Evolutionary conservation across 2,888 invertebrate genomes (phyloP), one percentile per base, ranked within the genome.

Genomic region (Metellina segmentata): DNA sequence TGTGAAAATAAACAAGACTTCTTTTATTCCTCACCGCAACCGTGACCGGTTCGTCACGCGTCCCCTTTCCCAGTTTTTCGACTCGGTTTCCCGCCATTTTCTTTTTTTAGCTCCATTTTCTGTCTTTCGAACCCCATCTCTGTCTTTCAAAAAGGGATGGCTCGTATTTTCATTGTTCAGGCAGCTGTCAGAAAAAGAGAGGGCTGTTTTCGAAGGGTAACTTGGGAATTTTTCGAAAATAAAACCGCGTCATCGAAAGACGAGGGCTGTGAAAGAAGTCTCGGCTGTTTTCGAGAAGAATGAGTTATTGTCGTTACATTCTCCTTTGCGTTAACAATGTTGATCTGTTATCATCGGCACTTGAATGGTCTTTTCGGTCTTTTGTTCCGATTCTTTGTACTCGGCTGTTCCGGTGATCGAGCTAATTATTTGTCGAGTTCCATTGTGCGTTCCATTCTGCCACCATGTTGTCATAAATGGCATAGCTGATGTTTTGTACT

Each of bases 21-120:
- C 61, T 51, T 69, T 86, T 86, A 86, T 86, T 86, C 61, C 72
- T 86, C 78, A 20, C 85, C 70, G 61, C 70, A 78, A 86, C 78
- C 78, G 77, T 70, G 69, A 86, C 85, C 78, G 70, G 61, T 8
- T n/a, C 61, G n/a, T n/a, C n/a, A 20, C 53, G 16, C 19, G 9
- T 49, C 34, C 34, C 34, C 34, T 34, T 4, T 34, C 34, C 34
- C 34, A 34, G 34, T 34, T 34, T 4, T 34, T 34, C 34, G 34
- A 34, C 34, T 34, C 34, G 34, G 11, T 75, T 75, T 75, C 75
- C 75, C 16, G 49, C 34, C 49, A 48, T 34, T 61, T 61, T 61
- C 7, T 16, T 8, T 16, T 75, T 75, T 34, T 34, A 16, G 34
- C 48, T 75, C 16, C 49, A 34, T 75, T 75, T 75, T 75, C 34